Conservation (phyloP, 2,113 vertebrate species). For the Hystrix brachyura region DNA sequence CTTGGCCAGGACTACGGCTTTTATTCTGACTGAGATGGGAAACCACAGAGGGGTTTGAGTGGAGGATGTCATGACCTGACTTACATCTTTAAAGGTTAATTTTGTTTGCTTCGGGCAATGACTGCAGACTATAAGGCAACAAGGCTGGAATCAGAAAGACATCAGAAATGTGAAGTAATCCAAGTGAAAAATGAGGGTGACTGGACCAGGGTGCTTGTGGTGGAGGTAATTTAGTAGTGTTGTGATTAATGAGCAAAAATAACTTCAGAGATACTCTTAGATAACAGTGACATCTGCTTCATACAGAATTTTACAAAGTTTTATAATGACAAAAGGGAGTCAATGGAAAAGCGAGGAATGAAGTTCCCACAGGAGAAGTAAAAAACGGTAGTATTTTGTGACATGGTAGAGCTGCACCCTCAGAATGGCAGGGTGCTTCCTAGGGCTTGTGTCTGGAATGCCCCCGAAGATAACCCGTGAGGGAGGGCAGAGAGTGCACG, state of each 20-base stretch:
- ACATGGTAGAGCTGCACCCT: neutral
- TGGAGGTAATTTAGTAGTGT: neutral
- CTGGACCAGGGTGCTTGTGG: neutral
- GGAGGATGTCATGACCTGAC: neutral
- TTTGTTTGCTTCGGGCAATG: neutral
- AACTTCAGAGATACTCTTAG: too few relatives aligned
- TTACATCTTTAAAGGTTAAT: constrained; percentile 39
- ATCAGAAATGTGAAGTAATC: neutral
- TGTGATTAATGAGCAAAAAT: neutral
- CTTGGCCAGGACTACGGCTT: neutral
- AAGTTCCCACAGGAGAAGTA: neutral
- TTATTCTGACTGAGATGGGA: constrained; percentile 30
- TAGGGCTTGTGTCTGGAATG: neutral
- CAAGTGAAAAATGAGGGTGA: neutral
- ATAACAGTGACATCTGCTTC: constrained; percentile 65
- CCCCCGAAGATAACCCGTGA: neutral
- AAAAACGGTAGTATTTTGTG: neutral
- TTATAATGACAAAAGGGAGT: constrained; percentile 22
- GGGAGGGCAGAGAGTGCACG: neutral
- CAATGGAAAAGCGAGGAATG: constrained; percentile 47
- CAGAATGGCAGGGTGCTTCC: neutral
- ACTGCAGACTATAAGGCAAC: neutral
- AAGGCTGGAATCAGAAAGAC: neutral
- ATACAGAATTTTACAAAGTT: constrained; percentile 50
- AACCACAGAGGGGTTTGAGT: neutral